These are phyloP conservation scores for Phragmatobia fuliginosa DNA, from an alignment of 2,888 invertebrate species.

Conservation along the genomic window DNA sequence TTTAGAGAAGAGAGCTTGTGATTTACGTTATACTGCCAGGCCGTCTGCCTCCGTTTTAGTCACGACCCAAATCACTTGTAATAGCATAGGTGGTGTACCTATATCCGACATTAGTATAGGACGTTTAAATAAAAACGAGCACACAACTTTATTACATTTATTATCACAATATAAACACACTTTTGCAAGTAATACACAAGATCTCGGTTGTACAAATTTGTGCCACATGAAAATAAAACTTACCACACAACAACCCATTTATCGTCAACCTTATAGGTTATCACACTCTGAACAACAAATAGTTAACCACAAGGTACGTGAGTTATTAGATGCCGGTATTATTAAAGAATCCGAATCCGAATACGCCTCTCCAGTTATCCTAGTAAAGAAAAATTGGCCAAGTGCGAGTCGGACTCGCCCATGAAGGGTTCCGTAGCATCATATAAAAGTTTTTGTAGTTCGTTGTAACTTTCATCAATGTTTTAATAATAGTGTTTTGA, in stretches of 20 bases:
- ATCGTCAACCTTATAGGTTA: slow-evolving; percentile 3
- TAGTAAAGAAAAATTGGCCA: too few relatives aligned
- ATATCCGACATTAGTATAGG: slow-evolving; percentile 1
- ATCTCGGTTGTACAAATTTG: slow-evolving; percentile 36
- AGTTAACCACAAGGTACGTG: background rate
- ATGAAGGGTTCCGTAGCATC: too few relatives aligned
- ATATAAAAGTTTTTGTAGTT: too few relatives aligned
- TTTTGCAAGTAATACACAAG: slow-evolving; percentile 37
- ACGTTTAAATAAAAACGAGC: slow-evolving; percentile 6
- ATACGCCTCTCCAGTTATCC: slow-evolving; percentile 45
- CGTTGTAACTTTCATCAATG: too few relatives aligned
- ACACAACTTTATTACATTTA: slow-evolving; percentile 6
- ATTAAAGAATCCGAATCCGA: slow-evolving; percentile 42
- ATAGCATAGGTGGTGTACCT: too few relatives aligned
- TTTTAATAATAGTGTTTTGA: too few relatives aligned
- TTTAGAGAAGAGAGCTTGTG: background rate
- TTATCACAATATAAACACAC: slow-evolving; percentile 26
- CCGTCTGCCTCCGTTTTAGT: too few relatives aligned
- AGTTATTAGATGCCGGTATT: slow-evolving; percentile 40
- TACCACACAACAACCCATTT: slow-evolving; percentile 20
- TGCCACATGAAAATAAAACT: slow-evolving; percentile 14
- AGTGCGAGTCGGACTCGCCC: too few relatives aligned
- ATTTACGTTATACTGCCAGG: too few relatives aligned
- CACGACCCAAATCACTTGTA: too few relatives aligned
- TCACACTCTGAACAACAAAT: background rate